These are phyloP conservation scores for Drosophila birchii DNA, from an alignment of 2,888 invertebrate species.

Conservation along the genomic window DNA sequence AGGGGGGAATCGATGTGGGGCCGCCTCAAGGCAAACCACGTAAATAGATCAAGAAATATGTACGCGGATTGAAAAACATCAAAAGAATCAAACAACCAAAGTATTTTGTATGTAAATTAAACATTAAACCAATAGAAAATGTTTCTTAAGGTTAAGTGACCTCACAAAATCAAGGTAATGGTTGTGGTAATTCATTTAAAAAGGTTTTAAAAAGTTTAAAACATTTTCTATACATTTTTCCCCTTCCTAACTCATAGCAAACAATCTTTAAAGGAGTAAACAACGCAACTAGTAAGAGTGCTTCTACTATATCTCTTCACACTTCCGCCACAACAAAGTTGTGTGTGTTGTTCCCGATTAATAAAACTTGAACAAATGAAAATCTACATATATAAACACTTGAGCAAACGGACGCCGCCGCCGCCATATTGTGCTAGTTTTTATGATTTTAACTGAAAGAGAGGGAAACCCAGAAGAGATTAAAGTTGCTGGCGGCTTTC, in stretches of 20 bases:
- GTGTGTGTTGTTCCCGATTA: conserved; percentile 31
- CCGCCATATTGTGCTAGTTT: conserved; percentile 41
- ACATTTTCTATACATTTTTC: neutral
- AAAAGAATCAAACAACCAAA: conserved; percentile 3
- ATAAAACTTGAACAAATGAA: conserved; percentile 20
- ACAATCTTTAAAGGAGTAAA: conserved; percentile 13
- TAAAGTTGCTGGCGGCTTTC: conserved; percentile 15
- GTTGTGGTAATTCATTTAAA: neutral
- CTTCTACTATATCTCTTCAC: conserved; percentile 25
- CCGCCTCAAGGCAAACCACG: conserved; percentile 58
- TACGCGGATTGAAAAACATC: conserved; percentile 1
- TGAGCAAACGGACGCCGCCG: conserved; percentile 34
- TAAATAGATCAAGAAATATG: conserved; percentile 48
- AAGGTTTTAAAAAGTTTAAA: no score
- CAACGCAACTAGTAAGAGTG: conserved; percentile 2
- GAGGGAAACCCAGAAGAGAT: neutral
- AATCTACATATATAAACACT: conserved; percentile 35
- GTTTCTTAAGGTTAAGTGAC: neutral
- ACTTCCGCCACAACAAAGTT: conserved; percentile 27
- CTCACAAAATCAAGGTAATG: conserved; percentile 3
- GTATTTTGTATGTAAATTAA: neutral
- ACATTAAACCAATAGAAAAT: neutral
- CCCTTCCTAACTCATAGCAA: neutral
- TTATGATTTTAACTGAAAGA: conserved; percentile 14
- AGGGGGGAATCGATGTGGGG: conserved; percentile 16